Evolutionary conservation across 2,113 vertebrate species (phyloP).

Genomic region (Scopus umbretta): DNA sequence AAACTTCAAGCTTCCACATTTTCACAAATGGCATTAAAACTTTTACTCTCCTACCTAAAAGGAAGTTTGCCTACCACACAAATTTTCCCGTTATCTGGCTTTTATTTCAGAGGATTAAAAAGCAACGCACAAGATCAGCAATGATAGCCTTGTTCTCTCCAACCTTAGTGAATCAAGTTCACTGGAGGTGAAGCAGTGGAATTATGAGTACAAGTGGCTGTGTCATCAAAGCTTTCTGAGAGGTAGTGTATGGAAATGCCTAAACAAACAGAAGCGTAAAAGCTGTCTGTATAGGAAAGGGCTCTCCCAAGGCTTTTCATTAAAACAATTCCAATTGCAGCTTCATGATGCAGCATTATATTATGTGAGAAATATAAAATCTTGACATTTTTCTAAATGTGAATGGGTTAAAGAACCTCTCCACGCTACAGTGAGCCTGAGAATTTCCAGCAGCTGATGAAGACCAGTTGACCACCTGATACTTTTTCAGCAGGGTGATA

Average conservation of each 20-base stretch:
- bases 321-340: constrained; percentile 48
- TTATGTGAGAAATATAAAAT: constrained; percentile 51
- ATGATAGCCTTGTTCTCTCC: constrained; percentile 71
- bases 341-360: constrained; percentile 35
- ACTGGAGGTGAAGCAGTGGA: constrained; percentile 73
- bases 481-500: constrained; percentile 80
- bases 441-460: constrained; percentile 73
- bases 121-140: constrained; percentile 65
- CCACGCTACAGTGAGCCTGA: constrained; percentile 63
- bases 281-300: constrained; percentile 39
- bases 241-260: constrained; percentile 67
- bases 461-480: constrained; percentile 78
- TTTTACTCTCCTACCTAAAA: neutral
- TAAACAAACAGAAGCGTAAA: constrained; percentile 71
- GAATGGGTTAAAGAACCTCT: constrained; percentile 67
- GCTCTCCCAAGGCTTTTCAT: constrained; percentile 48
- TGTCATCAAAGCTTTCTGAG: constrained; percentile 68
- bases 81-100: constrained; percentile 58
- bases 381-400: constrained; percentile 65
- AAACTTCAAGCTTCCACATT: neutral
- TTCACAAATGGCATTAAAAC: neutral
- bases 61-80: constrained; percentile 42
- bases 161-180: constrained; percentile 72
- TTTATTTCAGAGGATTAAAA: constrained; percentile 75
- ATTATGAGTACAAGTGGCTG: constrained; percentile 76